A percentile compares a stretch with the other conserved stretches of the same genome.
phyloP scores from a whole-genome alignment of 2,888 invertebrate species.

The Andrena bicolor region DNA sequence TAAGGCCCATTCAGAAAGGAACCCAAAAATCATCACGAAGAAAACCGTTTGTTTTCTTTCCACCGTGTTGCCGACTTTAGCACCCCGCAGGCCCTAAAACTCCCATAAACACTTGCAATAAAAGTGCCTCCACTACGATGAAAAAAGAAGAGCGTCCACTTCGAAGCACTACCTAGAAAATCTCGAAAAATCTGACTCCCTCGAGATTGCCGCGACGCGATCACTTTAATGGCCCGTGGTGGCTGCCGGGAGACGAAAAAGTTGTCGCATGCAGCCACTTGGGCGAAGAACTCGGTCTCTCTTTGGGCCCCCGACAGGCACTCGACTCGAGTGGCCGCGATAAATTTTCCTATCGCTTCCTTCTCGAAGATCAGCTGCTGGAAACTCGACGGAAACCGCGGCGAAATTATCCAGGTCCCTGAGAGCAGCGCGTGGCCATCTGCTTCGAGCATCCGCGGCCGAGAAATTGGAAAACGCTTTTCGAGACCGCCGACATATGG shows the following conservation, averaged over 20 bases:
- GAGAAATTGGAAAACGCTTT: conserved; percentile 79
- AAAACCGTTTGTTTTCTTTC: conserved; percentile 41
- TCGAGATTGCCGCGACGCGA: conserved; percentile 78
- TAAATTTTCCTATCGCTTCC: conserved; percentile 19
- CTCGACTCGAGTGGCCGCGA: background rate
- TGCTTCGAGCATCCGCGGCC: conserved; percentile 64
- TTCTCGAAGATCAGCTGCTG: conserved; percentile 21
- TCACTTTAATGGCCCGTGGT: conserved; percentile 80
- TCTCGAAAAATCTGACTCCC: conserved; percentile 37
- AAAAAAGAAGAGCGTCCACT: background rate
- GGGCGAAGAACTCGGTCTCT: background rate
- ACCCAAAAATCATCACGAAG: conserved; percentile 18
- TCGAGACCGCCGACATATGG: conserved; percentile 79
- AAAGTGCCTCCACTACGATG: conserved; percentile 2
- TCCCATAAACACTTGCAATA: conserved; percentile 43
- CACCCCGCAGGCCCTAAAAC: conserved; percentile 12
- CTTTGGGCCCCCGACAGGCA: background rate
- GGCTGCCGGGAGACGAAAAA: conserved; percentile 70
- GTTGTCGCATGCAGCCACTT: conserved; percentile 58
- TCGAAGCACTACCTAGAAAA: background rate
- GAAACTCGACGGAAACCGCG: conserved; percentile 20
- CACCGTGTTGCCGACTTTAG: conserved; percentile 27
- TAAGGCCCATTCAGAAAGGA: background rate
- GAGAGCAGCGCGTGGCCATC: conserved; percentile 74
- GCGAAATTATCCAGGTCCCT: conserved; percentile 45